Percentiles rank a stretch among this genome's conserved stretches.
Evolutionary conservation across 2,888 invertebrate species (phyloP).

Genomic region (Dasysyrphus tricinctus): DNA sequence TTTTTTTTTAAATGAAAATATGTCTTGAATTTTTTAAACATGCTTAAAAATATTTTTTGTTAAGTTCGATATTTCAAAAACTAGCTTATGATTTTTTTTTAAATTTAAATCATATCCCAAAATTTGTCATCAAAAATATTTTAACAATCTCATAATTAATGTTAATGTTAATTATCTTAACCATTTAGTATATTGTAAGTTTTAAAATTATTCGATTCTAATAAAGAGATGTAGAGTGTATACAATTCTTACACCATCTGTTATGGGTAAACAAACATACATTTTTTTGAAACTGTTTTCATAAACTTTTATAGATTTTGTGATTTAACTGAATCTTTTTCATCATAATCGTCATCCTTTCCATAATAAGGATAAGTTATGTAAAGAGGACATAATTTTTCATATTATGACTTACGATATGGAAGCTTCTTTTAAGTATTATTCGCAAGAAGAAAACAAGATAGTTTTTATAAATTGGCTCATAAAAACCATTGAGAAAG

Average conservation of each 20-base stretch:
- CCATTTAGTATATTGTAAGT: too few relatives aligned
- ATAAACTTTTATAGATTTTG: constrained; percentile 13
- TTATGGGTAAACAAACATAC: neutral
- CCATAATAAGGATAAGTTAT: neutral
- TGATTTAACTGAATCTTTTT: constrained; percentile 4
- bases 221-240: neutral
- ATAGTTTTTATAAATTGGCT: neutral
- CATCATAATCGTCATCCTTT: constrained; percentile 1
- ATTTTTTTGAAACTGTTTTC: neutral
- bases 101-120: too few relatives aligned
- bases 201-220: too few relatives aligned
- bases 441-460: neutral
- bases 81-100: too few relatives aligned
- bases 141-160: too few relatives aligned
- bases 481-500: constrained; percentile 5
- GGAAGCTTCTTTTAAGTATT: neutral
- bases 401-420: neutral
- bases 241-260: neutral
- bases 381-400: constrained; percentile 11
- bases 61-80: too few relatives aligned
- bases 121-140: too few relatives aligned
- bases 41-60: too few relatives aligned
- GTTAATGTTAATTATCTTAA: too few relatives aligned
- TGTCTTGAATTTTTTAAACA: too few relatives aligned
- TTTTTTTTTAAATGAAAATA: too few relatives aligned